Evolutionary conservation across 1,140 invertebrate genomes (phyloP), one percentile per base, ranked within the genome.

Genomic region (Drosophila pruinosa): DNA sequence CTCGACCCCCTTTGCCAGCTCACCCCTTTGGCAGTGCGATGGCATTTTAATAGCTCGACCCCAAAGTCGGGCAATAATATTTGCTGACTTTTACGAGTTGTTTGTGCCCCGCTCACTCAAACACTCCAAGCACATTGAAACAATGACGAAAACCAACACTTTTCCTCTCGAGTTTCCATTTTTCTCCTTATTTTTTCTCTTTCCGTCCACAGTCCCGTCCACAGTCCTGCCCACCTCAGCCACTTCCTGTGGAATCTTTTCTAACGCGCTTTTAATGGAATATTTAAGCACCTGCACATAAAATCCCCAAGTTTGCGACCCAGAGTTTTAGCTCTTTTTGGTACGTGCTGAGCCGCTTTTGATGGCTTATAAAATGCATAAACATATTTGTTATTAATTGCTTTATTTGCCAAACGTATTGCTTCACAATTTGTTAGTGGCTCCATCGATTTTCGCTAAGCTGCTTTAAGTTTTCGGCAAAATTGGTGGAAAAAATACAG

Each of bases 11-110:
- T 8, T 15, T 14, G 39, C 39, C 62, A 24, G 21, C 0, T 41
- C 14, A 24, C 21, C 43, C 22, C 43, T 45, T 54, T 43, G 14
- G 12, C 24, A 0, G 28, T 39, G 63, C 81, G 81, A 85, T 86
- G 80, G 86, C 80, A 85, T 86, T 85, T 85, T 85, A 85, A 85
- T 86, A 74, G 81, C 61, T 14, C 75, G 58, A 71, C 72, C 74
- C 64, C 61, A 64, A 77, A 69, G 52, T 62, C 67, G 52, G 78
- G 83, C 85, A 64, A 85, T 78, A 86, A 85, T 77, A 76, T 86
- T 80, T 80, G 67, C 76, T 81, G 22, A 67, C 63, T 67, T 85
- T 80, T 86, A 80, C 81, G 81, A 85, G 54, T 65, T 57, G 56
- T 45, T 69, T 61, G 57, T 53, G 47, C 58, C 3, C 38, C 39